phyloP scores from a whole-genome alignment of 1,140 invertebrate species.

The Drosophila obscura region DNA sequence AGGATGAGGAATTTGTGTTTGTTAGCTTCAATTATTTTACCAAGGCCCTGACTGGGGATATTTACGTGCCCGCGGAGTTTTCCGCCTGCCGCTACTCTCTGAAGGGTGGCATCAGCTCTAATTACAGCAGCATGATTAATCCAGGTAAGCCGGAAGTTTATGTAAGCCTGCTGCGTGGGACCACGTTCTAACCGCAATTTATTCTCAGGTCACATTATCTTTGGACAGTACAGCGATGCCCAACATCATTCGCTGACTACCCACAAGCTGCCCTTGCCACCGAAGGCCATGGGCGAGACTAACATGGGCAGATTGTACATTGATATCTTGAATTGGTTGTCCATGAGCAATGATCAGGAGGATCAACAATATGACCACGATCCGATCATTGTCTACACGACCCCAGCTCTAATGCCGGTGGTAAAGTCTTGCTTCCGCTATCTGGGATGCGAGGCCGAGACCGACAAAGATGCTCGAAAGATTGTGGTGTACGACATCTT shows the following conservation, averaged over 20 bases:
- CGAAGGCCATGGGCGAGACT: conserved; percentile 64
- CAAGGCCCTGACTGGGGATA: conserved; percentile 31
- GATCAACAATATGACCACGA: conserved; percentile 9
- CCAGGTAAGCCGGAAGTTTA: conserved; percentile 49
- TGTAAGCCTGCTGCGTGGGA: too few species aligned
- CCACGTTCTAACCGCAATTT: neutral
- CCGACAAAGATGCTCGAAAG: neutral
- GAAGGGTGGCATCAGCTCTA: conserved; percentile 46
- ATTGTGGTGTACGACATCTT: conserved; percentile 65
- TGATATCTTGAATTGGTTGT: conserved; percentile 54
- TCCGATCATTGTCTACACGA: conserved; percentile 56
- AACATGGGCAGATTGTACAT: conserved; percentile 60
- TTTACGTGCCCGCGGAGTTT: conserved; percentile 76
- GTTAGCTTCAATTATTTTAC: conserved; percentile 70
- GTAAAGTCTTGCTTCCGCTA: conserved; percentile 65
- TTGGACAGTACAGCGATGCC: conserved; percentile 62
- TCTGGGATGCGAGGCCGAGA: conserved; percentile 30
- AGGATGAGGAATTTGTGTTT: conserved; percentile 54
- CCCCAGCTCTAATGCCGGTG: conserved; percentile 44
- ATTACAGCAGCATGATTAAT: conserved; percentile 66
- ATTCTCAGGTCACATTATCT: conserved; percentile 44
- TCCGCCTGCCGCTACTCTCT: conserved; percentile 63
- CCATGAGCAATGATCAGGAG: conserved; percentile 2
- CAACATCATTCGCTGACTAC: conserved; percentile 47
- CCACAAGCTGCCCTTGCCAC: conserved; percentile 69